phyloP scores from a whole-genome alignment of 2,113 vertebrate species.

The Eulacestoma nigropectus region DNA sequence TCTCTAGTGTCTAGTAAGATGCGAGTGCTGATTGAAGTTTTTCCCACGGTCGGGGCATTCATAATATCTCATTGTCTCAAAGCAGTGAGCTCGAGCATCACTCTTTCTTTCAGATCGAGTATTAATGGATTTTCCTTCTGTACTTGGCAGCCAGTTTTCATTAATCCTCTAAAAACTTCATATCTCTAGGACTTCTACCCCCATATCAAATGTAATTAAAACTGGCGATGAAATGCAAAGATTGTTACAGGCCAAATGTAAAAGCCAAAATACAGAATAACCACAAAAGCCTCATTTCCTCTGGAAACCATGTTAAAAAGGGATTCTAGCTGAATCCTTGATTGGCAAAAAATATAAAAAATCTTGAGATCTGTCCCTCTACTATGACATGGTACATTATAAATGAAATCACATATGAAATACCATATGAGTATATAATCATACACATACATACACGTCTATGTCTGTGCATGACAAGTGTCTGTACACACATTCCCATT shows the following conservation, averaged over 20 bases:
- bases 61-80: conserved; percentile 48
- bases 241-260: neutral
- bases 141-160: conserved; percentile 22
- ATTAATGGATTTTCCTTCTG: conserved; percentile 19
- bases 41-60: conserved; percentile 64
- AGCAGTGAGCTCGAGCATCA: conserved; percentile 1
- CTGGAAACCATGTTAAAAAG: neutral
- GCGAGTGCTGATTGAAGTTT: conserved; percentile 52
- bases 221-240: neutral
- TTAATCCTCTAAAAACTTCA: conserved; percentile 16
- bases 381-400: neutral
- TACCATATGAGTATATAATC: neutral
- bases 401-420: neutral
- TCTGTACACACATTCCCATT: neutral
- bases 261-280: neutral
- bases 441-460: neutral
- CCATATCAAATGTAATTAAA: conserved; percentile 39
- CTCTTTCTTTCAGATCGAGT: conserved; percentile 11
- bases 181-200: neutral
- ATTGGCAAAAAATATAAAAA: neutral
- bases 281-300: neutral
- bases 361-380: neutral
- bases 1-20: conserved; percentile 49
- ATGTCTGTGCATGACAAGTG: neutral
- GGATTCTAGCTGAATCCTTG: neutral